phyloP scores from a whole-genome alignment of 2,888 invertebrate species.

The Agrochola lota region DNA sequence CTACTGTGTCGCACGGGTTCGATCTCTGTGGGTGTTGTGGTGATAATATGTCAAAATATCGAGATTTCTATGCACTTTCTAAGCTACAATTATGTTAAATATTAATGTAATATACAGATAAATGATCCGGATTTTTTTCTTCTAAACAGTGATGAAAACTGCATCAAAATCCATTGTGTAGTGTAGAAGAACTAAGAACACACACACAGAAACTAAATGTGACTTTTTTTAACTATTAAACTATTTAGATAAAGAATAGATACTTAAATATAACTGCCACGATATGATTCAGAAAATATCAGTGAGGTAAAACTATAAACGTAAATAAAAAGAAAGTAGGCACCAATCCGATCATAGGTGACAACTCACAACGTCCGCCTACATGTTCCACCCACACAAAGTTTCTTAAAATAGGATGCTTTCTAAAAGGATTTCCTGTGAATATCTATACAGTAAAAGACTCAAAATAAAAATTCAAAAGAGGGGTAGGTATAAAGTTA shows the following conservation, averaged over 20 bases:
- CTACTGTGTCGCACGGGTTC: not conserved
- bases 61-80: not conserved
- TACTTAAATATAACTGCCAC: not conserved
- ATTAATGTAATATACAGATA: too few species aligned
- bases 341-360: slow-evolving; percentile 28
- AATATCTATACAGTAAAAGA: slow-evolving; percentile 4
- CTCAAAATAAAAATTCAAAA: slow-evolving; percentile 28
- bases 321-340: slow-evolving; percentile 42
- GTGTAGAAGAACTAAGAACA: not conserved
- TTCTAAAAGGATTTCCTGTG: slow-evolving; percentile 55
- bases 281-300: slow-evolving; percentile 6
- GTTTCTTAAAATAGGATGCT: slow-evolving; percentile 56
- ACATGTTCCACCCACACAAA: slow-evolving; percentile 57
- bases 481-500: slow-evolving; percentile 5
- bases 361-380: slow-evolving; percentile 48
- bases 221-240: slow-evolving; percentile 2
- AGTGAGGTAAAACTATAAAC: slow-evolving; percentile 14
- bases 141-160: not conserved
- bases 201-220: not conserved
- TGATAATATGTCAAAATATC: not conserved
- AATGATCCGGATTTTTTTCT: not conserved
- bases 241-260: too few species aligned
- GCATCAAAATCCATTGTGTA: not conserved
- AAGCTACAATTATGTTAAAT: not conserved
- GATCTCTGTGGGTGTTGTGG: not conserved